These are phyloP conservation scores for Danio choprae DNA, from an alignment of 2,797 vertebrate genomes.

Conservation along the genomic window DNA sequence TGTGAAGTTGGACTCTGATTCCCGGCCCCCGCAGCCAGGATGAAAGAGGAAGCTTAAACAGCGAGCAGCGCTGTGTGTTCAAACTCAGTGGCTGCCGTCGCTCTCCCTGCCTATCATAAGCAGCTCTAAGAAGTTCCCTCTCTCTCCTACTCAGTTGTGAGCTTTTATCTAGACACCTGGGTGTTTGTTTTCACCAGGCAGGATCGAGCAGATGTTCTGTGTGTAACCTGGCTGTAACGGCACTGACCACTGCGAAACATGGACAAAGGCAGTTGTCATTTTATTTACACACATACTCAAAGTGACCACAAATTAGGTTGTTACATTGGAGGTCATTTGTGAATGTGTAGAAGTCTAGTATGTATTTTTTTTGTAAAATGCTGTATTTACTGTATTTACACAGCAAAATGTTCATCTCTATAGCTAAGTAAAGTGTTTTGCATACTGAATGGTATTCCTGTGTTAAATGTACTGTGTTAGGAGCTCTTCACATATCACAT, in stretches of 20 bases:
- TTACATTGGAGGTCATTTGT: too few species aligned
- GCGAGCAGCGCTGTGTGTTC: constrained; percentile 31
- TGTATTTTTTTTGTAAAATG: too few species aligned
- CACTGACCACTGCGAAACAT: constrained; percentile 12
- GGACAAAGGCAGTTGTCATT: neutral
- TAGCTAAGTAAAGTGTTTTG: too few species aligned
- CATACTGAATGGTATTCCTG: too few species aligned
- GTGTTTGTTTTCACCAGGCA: constrained; percentile 30
- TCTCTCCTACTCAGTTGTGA: constrained; percentile 20
- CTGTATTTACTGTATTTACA: too few species aligned
- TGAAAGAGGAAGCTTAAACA: constrained; percentile 53
- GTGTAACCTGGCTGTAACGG: constrained; percentile 8
- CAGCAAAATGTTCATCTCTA: too few species aligned
- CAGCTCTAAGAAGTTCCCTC: constrained; percentile 43
- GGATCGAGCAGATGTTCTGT: constrained; percentile 40
- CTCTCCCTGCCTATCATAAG: constrained; percentile 31
- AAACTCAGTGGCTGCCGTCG: constrained; percentile 22
- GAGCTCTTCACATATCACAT: too few species aligned
- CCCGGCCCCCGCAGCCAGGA: constrained; percentile 43
- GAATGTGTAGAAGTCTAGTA: too few species aligned
- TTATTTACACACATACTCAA: neutral
- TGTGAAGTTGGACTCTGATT: constrained; percentile 50
- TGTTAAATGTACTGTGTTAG: too few species aligned
- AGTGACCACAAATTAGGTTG: too few species aligned
- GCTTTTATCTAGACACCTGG: constrained; percentile 38